Evolutionary conservation across 2,888 invertebrate genomes (phyloP).

Genomic region (Drosophila anomalata): DNA sequence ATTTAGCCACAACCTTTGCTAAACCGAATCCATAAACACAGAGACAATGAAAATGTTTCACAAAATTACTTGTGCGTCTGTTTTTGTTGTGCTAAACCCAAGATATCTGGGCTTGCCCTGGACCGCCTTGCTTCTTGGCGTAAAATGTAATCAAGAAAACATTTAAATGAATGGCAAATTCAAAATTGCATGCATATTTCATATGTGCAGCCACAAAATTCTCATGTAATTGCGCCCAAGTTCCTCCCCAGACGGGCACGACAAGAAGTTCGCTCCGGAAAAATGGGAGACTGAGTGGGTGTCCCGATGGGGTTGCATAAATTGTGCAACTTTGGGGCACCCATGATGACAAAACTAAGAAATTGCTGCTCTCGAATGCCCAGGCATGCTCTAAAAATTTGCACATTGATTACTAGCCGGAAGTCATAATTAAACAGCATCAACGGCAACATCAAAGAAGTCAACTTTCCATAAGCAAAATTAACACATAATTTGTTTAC

Average conservation of each 20-base stretch:
- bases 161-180: conserved; percentile 76
- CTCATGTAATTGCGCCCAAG: conserved; percentile 69
- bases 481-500: conserved; percentile 76
- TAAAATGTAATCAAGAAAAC: conserved; percentile 75
- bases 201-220: conserved; percentile 76
- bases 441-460: conserved; percentile 45
- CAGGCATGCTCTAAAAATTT: conserved; percentile 55
- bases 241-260: conserved; percentile 32
- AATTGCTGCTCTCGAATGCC: conserved; percentile 38
- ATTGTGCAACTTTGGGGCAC: conserved; percentile 44
- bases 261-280: conserved; percentile 17
- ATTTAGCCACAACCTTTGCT: conserved; percentile 56
- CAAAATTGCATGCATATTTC: conserved; percentile 77
- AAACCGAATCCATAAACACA: conserved; percentile 31
- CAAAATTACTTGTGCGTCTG: conserved; percentile 58
- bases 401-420: conserved; percentile 76
- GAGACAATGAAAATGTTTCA: conserved; percentile 69
- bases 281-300: neutral
- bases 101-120: conserved; percentile 18
- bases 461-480: conserved; percentile 58
- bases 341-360: conserved; percentile 29
- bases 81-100: conserved; percentile 18
- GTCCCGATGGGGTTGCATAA: conserved; percentile 57
- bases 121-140: conserved; percentile 32
- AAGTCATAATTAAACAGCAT: conserved; percentile 73